These are phyloP conservation scores for Gallinago paraguaiae DNA, from an alignment of 2,113 vertebrate species.

Conservation along the genomic window DNA sequence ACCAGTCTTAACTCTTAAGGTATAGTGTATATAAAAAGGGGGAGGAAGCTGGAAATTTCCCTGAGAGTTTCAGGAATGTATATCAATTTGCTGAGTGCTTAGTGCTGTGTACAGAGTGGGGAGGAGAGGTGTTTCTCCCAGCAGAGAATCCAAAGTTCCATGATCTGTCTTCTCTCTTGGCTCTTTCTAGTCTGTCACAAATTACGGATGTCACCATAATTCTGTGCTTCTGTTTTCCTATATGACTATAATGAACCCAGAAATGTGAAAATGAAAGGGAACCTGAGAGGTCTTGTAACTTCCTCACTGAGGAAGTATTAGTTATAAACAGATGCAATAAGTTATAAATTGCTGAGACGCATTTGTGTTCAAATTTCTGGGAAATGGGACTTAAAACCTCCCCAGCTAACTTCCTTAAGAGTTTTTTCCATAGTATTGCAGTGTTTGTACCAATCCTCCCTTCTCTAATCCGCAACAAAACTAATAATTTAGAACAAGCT, in stretches of 20 bases:
- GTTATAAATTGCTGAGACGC: not conserved
- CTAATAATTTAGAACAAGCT: not conserved
- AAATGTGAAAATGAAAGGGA: constrained; percentile 26
- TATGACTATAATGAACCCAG: not conserved
- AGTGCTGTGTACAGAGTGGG: not conserved
- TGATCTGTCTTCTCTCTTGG: not conserved
- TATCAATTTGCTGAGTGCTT: not conserved
- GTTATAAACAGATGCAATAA: not conserved
- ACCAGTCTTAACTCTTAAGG: not conserved
- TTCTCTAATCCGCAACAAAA: not conserved
- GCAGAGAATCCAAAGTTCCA: not conserved
- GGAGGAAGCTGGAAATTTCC: not conserved
- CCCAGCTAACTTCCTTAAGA: not conserved
- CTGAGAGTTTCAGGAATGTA: not conserved
- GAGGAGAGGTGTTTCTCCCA: not conserved
- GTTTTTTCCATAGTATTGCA: not conserved
- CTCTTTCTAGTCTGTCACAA: not conserved
- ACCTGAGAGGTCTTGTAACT: not conserved
- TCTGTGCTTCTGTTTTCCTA: not conserved
- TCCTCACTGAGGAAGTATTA: not conserved
- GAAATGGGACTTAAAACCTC: not conserved
- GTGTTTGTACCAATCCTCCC: not conserved
- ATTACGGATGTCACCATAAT: not conserved
- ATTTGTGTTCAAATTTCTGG: not conserved
- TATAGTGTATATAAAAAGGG: not conserved